Evolutionary conservation across 2,888 invertebrate species (phyloP).

Genomic region (Frankliniella intonsa): DNA sequence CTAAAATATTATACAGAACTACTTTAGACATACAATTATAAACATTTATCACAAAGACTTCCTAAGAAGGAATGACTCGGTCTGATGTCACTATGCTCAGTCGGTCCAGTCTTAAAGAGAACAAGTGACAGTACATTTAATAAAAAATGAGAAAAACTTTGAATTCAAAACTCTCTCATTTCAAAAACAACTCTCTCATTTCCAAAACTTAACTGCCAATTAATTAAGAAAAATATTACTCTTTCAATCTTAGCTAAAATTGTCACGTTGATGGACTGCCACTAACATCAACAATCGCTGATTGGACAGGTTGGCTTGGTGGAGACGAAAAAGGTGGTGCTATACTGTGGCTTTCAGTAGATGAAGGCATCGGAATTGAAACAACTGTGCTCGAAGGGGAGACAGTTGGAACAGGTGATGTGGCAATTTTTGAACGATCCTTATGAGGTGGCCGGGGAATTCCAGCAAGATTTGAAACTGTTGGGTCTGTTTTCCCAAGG

Average conservation of each 20-base stretch:
- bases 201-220: not conserved
- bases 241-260: not conserved
- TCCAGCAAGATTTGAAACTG: not conserved
- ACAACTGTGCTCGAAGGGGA: not conserved
- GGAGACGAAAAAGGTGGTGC: not conserved
- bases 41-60: conserved; percentile 25
- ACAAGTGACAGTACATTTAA: not conserved
- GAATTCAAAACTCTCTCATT: not conserved
- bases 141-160: not conserved
- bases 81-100: conserved; percentile 35
- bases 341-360: not conserved
- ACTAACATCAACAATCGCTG: not conserved
- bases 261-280: not conserved
- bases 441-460: not conserved
- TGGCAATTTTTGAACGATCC: not conserved
- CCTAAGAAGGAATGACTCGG: conserved; percentile 11
- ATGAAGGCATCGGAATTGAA: not conserved
- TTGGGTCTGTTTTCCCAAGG: conserved; percentile 45
- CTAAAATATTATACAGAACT: conserved; percentile 3
- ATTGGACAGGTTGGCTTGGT: not conserved
- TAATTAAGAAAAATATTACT: not conserved
- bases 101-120: conserved; percentile 35
- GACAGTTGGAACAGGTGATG: not conserved
- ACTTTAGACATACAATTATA: conserved; percentile 15
- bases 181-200: not conserved